phyloP scores from a whole-genome alignment of 2,888 invertebrate species.

The Machimus rusticus region DNA sequence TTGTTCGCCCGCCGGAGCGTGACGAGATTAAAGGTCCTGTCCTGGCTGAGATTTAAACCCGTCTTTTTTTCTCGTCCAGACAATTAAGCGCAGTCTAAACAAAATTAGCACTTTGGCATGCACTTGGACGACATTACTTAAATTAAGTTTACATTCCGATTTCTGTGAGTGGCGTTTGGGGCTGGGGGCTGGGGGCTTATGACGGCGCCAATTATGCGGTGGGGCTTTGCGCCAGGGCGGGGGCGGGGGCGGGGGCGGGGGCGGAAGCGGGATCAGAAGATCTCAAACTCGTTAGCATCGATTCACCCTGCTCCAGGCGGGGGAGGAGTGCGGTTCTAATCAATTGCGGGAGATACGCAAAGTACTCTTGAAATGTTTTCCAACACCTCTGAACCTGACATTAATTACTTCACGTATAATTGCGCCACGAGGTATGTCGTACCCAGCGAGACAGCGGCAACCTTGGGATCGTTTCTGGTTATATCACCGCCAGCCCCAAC shows the following conservation, averaged over 20 bases:
- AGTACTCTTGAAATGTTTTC: constrained; percentile 13
- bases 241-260: not conserved
- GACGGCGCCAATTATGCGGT: not conserved
- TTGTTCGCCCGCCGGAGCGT: not conserved
- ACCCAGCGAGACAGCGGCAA: not conserved
- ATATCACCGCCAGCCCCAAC: not conserved
- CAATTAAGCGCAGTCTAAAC: constrained; percentile 24
- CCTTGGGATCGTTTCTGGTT: constrained; percentile 8
- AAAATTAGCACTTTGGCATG: not conserved
- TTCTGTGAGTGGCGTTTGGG: not conserved
- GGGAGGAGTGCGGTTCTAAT: not conserved
- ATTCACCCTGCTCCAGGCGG: not conserved
- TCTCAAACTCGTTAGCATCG: constrained; percentile 6
- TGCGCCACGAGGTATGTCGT: not conserved
- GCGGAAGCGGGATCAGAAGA: not conserved
- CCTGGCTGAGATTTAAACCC: not conserved
- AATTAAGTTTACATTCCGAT: too few species aligned
- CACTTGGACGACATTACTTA: not conserved
- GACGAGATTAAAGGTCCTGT: not conserved
- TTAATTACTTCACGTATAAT: constrained; percentile 30
- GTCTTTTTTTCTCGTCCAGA: not conserved
- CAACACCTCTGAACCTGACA: constrained; percentile 23
- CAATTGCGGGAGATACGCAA: not conserved
- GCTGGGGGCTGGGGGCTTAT: too few species aligned
- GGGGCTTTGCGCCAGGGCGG: not conserved